Evolutionary conservation across 37 sponge, comb jelly and placozoan genomes (phyloP), one percentile per base, ranked within the genome.

Genomic region (Beroe ovata): DNA sequence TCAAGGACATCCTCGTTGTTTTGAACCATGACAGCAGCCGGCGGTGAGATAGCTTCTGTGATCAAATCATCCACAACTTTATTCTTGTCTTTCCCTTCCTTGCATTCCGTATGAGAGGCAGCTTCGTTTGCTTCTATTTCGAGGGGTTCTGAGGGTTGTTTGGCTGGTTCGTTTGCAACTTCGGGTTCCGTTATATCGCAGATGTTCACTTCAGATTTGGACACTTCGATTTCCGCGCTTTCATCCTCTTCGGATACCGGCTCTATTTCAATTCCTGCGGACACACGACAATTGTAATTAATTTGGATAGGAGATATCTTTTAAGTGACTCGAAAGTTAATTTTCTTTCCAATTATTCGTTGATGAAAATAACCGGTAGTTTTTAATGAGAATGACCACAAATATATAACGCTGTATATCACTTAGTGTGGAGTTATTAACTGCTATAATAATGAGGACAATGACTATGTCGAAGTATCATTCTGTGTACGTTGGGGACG

Each of bases 181-280:
- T 66, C 69, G n/a, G n/a, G n/a, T n/a, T n/a, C n/a, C n/a, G n/a
- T n/a, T n/a, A n/a, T n/a, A n/a, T n/a, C n/a, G n/a, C n/a, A n/a
- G n/a, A n/a, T n/a, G n/a, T n/a, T n/a, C n/a, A n/a, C n/a, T 16
- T 66, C 69, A 34, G 33, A 18, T 66, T 30, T 18, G 14, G 33
- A 2, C 8, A 33, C 69, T 18, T 34, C 69, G 2, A 29, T 37
- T 32, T 66, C 36, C 3, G 18, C 6, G 1, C 18, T 8, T 66
- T 66, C 69, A 34, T 66, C 69, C 36, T 25, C 69, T 6, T 66
- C 69, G 69, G 69, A 66, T 1, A 66, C 69, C 34, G 69, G 69
- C 34, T 66, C 69, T 26, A 30, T 66, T 18, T 32, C 69, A 4
- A 66, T 66, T 34, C 36, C 69, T 66, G 69, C n/a, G n/a, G n/a